Evolutionary conservation across 1,140 invertebrate species (phyloP), one percentile per base, ranked within the genome.

Genomic region (Temnothorax nylanderi): DNA sequence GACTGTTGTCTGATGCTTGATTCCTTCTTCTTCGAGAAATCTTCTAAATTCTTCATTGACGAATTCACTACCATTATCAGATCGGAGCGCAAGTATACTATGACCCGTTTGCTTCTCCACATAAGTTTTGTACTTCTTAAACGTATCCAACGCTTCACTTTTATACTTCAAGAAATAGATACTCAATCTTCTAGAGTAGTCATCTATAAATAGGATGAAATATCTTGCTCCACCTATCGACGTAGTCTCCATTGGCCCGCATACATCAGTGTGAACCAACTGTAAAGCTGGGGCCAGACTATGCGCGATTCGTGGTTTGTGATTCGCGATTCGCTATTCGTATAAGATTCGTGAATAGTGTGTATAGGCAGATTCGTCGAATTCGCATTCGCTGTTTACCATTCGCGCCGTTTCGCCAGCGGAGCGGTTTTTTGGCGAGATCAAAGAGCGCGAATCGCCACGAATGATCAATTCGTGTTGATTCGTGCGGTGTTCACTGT

Each of bases 1-100:
- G 7, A 89, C 86, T 0, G 92, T 92, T 18, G 41, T 47, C 78
- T 76, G 92, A 80, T 91, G 90, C 16, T 82, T 32, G 18, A 92
- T 90, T 10, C 89, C 90, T 56, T 77, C 71, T 58, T 67, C 87
- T 41, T 11, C 65, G 11, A 75, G 56, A 81, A 71, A 91, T 41
- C 47, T 62, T 60, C 86, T 32, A 11, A 94, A 76, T 10, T 86
- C 16, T 58, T 75, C 11, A 56, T 90, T 92, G 0, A 80, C 26
- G 62, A 77, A 26, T 26, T 26, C 0, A 26, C 26, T 0, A 26
- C n/a, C 54, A 21, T 56, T 56, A 2, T 56, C 54, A 2, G 89
- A 77, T 72, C 88, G 87, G 3, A 94, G 44, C 11, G 51, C 21
- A 44, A 16, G 11, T 1, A 72, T 54, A 5, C 6, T 0, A 4